phyloP scores from a whole-genome alignment of 2,113 vertebrate genomes.

The Triplophysa siluroides region DNA sequence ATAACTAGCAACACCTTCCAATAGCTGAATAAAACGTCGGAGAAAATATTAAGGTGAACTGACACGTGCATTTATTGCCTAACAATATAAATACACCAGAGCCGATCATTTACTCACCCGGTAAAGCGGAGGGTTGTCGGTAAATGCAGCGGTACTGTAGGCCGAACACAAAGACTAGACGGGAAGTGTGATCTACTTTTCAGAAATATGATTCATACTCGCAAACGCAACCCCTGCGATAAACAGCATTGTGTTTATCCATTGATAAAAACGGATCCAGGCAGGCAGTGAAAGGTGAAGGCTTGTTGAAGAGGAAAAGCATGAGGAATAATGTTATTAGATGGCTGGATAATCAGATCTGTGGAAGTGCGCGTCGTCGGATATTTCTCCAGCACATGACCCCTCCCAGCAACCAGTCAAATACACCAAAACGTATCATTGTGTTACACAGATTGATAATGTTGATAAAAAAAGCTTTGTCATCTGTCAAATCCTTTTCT shows the following conservation, averaged over 20 bases:
- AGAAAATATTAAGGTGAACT: not conserved
- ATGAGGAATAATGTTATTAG: not conserved
- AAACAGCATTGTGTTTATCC: not conserved
- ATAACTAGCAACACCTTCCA: conserved; percentile 28
- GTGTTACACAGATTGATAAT: not conserved
- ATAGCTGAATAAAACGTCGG: conserved; percentile 3
- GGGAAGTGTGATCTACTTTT: conserved; percentile 37
- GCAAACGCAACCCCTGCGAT: not conserved
- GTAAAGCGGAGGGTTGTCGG: not conserved
- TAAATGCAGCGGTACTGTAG: conserved; percentile 9
- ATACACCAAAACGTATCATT: not conserved
- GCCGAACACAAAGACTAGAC: conserved; percentile 42
- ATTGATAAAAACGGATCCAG: not conserved
- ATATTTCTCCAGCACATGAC: conserved; percentile 29
- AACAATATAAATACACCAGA: not conserved
- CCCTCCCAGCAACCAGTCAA: conserved; percentile 33
- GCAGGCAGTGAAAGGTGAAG: not conserved
- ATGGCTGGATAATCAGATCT: not conserved
- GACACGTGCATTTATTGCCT: not conserved
- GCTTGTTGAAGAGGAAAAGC: not conserved
- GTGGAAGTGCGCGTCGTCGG: not conserved
- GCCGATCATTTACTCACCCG: conserved; percentile 10
- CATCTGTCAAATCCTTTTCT: not conserved
- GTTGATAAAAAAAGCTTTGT: not conserved
- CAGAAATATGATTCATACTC: conserved; percentile 12